These are phyloP conservation scores for Pyrochroa serraticornis DNA, from an alignment of 2,888 invertebrate species.

Conservation along the genomic window DNA sequence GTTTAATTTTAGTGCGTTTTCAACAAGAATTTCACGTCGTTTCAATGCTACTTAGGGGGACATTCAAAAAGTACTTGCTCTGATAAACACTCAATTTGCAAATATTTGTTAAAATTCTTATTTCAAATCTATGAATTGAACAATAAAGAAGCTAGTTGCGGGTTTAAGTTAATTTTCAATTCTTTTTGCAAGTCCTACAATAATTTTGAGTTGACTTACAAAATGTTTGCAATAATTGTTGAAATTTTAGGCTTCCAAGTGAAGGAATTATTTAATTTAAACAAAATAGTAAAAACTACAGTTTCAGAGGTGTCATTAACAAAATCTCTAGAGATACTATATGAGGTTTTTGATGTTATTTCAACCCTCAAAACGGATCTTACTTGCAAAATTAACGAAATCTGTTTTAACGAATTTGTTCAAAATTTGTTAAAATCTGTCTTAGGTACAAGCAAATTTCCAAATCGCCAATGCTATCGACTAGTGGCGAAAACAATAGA, in stretches of 20 bases:
- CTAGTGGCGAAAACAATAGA: constrained; percentile 45
- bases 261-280: constrained; percentile 34
- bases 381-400: constrained; percentile 39
- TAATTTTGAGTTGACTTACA: constrained; percentile 40
- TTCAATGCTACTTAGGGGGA: constrained; percentile 32
- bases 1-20: constrained; percentile 41
- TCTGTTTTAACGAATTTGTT: constrained; percentile 44
- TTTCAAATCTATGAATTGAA: constrained; percentile 7
- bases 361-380: constrained; percentile 34
- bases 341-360: constrained; percentile 37
- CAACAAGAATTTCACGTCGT: constrained; percentile 32
- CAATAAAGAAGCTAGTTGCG: constrained; percentile 20
- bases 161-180: constrained; percentile 46
- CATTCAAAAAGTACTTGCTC: constrained; percentile 27
- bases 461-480: constrained; percentile 41
- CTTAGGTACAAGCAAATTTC: constrained; percentile 36
- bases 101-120: constrained; percentile 40
- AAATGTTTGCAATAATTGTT: constrained; percentile 43
- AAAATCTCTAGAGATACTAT: constrained; percentile 41
- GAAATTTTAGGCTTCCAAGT: constrained; percentile 47
- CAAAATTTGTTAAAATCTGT: constrained; percentile 43
- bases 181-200: constrained; percentile 40
- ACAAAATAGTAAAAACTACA: constrained; percentile 29
- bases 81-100: constrained; percentile 32
- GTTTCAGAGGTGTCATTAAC: constrained; percentile 23